Base-by-base conservation (phyloP, 2,797 vertebrate genomes). In the Brachyalestes nurse region DNA sequence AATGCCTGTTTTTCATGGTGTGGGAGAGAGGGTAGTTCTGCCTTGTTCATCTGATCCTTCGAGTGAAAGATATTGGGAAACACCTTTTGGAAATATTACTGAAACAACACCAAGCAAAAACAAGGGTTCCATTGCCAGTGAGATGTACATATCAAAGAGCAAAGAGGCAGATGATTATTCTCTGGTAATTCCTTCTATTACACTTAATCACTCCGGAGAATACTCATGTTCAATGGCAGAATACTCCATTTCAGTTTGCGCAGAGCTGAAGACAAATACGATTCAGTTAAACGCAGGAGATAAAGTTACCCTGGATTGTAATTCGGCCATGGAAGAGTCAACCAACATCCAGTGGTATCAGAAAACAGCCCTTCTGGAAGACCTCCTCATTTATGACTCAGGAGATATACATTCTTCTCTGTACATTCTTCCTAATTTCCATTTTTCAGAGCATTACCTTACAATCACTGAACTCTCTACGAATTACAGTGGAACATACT, bases 321-420 rank as follows among this genome's bases (percentile, higher is more conserved):
- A 70, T 5, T 40, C 17, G 5, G 42, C 0, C 13, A 45, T 55
- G 19, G n/a, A 58, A 0, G 51, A 69, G 4, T 23, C 6, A 6
- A 17, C 71, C 6, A 89, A 19, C 1, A 84, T 95, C 79, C 88
- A 80, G 78, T 95, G 94, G 94, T 85, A 91, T 75, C 90, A 82
- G 13, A 47, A n/a, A 0, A 72, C 45, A 13, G 23, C 53, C 6
- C 4, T 65, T 0, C 84, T 78, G 0, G 38, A 80, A 21, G 53
- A 84, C 1, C 42, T 88, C 34, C 77, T 89, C 0, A 84, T 94
- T 42, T 57, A 72, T 4, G 82, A 93, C 85, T 79, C 88, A 0
- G 66, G 28, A 0, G 82, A 92, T 5, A 0, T n/a, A n/a, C n/a
- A n/a, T n/a, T n/a, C 80, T 2, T 84, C 67, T 9, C 6, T 84